Evolutionary conservation across 2,888 invertebrate genomes (phyloP).

Genomic region (Polydrusus tereticollis): DNA sequence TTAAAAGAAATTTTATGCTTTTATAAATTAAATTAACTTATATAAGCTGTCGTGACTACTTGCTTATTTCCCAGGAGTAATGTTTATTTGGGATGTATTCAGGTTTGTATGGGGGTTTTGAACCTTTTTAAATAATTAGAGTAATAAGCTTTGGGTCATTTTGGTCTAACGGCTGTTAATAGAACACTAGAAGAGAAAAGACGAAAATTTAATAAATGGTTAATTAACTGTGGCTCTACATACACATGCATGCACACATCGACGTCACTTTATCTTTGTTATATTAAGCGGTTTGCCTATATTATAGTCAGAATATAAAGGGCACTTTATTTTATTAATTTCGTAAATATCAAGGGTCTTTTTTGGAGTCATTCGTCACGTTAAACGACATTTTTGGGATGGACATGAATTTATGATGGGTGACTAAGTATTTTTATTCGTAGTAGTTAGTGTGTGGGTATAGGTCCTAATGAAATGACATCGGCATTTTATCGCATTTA

Average conservation of each 20-base stretch:
- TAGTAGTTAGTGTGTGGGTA: no score
- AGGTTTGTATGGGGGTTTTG: no score
- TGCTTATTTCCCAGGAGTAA: background rate
- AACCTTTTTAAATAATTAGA: no score
- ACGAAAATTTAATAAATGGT: background rate
- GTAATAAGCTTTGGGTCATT: no score
- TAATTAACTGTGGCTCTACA: background rate
- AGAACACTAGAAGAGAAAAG: no score
- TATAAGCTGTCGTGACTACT: background rate
- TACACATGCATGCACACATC: background rate
- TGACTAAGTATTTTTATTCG: no score
- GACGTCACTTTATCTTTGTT: background rate
- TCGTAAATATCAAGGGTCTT: background rate
- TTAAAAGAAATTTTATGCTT: no score
- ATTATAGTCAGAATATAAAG: background rate
- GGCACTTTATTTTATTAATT: conserved; percentile 10
- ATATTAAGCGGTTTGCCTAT: background rate
- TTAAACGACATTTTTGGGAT: background rate
- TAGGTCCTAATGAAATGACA: no score
- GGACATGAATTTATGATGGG: no score
- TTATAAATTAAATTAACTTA: background rate
- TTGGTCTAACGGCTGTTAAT: no score
- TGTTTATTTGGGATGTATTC: background rate
- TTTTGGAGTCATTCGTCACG: background rate
- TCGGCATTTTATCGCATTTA: no score